Evolutionary conservation across 1,140 invertebrate genomes (phyloP).

Genomic region (Venturia canescens): DNA sequence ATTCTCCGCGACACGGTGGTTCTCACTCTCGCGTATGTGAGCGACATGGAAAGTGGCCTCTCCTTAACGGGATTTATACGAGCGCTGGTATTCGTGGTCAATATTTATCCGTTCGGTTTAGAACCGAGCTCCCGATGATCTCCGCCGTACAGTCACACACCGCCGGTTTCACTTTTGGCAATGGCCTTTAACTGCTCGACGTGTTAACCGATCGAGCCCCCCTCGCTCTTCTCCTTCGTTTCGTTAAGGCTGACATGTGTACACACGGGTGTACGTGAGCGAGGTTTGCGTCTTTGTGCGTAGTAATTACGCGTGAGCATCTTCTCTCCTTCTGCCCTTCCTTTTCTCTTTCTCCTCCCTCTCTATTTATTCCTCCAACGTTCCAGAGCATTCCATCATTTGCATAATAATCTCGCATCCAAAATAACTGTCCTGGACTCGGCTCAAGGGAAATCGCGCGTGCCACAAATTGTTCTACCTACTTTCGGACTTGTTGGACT

Average conservation of each 20-base stretch:
- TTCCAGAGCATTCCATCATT: constrained; percentile 12
- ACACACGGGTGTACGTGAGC: background rate
- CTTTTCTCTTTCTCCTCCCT: background rate
- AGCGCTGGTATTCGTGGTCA: constrained; percentile 44
- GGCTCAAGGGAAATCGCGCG: background rate
- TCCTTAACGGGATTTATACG: constrained; percentile 55
- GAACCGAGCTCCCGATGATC: background rate
- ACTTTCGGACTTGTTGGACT: background rate
- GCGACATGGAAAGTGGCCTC: constrained; percentile 63
- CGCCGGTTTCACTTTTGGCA: constrained; percentile 76
- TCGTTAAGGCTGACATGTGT: background rate
- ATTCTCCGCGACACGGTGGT: background rate
- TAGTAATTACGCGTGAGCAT: background rate
- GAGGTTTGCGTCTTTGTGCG: background rate
- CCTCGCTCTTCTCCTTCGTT: constrained; percentile 8
- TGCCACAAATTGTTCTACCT: background rate
- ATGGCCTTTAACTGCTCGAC: constrained; percentile 70
- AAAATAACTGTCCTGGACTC: background rate
- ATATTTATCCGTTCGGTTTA: constrained; percentile 52
- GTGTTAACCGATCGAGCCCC: constrained; percentile 36
- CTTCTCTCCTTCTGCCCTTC: background rate
- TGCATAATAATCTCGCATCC: background rate
- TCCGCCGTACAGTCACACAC: constrained; percentile 51
- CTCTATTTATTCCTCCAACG: background rate
- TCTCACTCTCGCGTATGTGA: background rate